Base-by-base conservation (phyloP, 2,797 vertebrate genomes). In the Mionectes olivaceus region DNA sequence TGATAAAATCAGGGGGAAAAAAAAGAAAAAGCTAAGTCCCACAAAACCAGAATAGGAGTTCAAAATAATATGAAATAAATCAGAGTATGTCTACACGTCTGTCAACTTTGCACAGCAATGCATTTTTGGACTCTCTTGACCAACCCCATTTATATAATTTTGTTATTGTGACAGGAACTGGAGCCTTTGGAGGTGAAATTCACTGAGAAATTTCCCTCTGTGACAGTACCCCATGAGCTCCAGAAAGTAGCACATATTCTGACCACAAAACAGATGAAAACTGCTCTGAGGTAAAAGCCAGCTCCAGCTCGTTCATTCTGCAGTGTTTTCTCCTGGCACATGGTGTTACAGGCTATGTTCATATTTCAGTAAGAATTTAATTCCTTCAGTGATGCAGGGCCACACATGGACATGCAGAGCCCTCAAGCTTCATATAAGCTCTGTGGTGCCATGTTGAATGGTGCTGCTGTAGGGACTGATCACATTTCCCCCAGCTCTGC, bases 61-160 rank as follows among this genome's bases (percentile, higher is more conserved):
- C 33, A 59, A 22, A 69, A 33, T 30, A 67, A 2, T 12, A 28
- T 5, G 16, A 82, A 81, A 69, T 41, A 16, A 73, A 1, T 33
- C n/a, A 47, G 8, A 43, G 5, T 13, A 35, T 22, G 11, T 13
- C 73, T 68, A 22, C 16, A 7, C 8, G 5, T 32, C 23, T 50
- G 15, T 33, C 83, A 27, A 0, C 0, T 41, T 83, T 73, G 21
- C 24, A 35, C 6, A 53, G 32, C 10, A 82, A 56, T 25, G 16
- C 6, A 30, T 35, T 44, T 70, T 18, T 44, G 28, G 10, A 81
- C 22, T 37, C 22, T 83, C 39, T 23, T 57, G 41, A 59, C 11
- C 2, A 6, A 24, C n/a, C 18, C 10, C 8, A 8, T 7, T 39
- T n/a, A 59, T 1, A 2, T 6, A 7, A 77, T 28, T 60, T 35